Percentiles rank a stretch among this genome's conserved stretches.
Conservation (phyloP, 1,140 invertebrate genomes). For the Heliconius hermathena region DNA sequence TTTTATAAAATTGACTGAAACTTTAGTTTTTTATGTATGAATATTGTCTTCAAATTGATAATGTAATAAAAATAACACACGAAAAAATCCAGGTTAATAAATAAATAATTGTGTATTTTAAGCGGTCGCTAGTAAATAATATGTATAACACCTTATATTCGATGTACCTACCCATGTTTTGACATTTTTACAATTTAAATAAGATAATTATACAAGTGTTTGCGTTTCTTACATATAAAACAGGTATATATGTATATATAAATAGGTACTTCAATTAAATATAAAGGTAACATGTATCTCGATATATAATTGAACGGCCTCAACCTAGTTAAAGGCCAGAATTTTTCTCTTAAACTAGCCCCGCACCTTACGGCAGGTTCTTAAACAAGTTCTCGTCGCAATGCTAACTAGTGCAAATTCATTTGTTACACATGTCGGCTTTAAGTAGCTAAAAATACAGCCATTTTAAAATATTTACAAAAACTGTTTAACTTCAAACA, state of each 20-base stretch:
- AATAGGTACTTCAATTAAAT: background rate
- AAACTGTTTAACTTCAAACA: background rate
- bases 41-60: too few species aligned
- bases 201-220: background rate
- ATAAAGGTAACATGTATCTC: background rate
- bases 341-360: slow-evolving; percentile 6
- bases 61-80: too few species aligned
- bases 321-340: slow-evolving; percentile 12
- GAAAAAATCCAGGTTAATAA: too few species aligned
- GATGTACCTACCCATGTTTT: background rate
- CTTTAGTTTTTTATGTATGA: too few species aligned
- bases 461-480: background rate
- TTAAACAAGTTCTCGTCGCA: background rate
- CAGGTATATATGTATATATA: too few species aligned
- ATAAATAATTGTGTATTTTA: too few species aligned
- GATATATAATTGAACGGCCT: background rate
- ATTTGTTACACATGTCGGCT: background rate
- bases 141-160: background rate
- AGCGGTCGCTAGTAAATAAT: background rate
- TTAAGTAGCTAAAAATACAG: background rate
- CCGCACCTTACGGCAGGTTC: background rate
- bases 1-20: too few species aligned
- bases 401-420: background rate
- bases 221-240: background rate
- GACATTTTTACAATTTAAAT: background rate